Base-by-base conservation (phyloP, 2,113 vertebrate species). In the Numenius arquata region DNA sequence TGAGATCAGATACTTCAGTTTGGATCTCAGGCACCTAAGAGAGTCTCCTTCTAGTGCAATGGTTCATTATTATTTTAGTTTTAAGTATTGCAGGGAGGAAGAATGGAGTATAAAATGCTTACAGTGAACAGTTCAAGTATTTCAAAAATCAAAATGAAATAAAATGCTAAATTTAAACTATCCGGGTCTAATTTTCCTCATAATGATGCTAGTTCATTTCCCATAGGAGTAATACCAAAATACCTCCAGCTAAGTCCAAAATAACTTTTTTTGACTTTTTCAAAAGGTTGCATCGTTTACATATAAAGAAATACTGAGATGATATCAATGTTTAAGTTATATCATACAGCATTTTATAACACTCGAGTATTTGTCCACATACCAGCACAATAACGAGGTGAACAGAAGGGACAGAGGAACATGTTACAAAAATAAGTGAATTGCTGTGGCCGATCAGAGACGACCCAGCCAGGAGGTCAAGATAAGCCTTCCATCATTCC, bases 1-100 rank as follows among this genome's bases (percentile, higher is more conserved):
- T 96, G 92, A 96, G 97, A 95, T 94, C 95, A 94, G 93, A 68
- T 83, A 61, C 93, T 93, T 94, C 65, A 45, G 41, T 85, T 87
- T 78, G 91, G 83, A 78, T 89, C 90, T 59, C 7, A 0, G 85
- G 91, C 53, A 91, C 80, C 77, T 76, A 53, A 75, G 81, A 95
- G 86, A 96, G 71, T 50, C 66, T 85, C 72, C 70, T 48, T 61
- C 34, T 27, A 84, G 45, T 36, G 79, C 67, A 88, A 59, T 3
- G 73, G 71, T 48, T 86, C 76, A 88, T 59, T 85, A 89, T 75
- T 82, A 70, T 89, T 89, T 94, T 55, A 71, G n/a, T 67, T 94
- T 93, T 95, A 94, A 95, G 92, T 85, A 78, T 62, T 85, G 77
- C 47, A 92, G 66, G 48, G 32, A 77, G 53, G 27, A 93, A 77